These are phyloP conservation scores for Copidosoma aretas DNA, from an alignment of 2,888 invertebrate species.

Conservation along the genomic window DNA sequence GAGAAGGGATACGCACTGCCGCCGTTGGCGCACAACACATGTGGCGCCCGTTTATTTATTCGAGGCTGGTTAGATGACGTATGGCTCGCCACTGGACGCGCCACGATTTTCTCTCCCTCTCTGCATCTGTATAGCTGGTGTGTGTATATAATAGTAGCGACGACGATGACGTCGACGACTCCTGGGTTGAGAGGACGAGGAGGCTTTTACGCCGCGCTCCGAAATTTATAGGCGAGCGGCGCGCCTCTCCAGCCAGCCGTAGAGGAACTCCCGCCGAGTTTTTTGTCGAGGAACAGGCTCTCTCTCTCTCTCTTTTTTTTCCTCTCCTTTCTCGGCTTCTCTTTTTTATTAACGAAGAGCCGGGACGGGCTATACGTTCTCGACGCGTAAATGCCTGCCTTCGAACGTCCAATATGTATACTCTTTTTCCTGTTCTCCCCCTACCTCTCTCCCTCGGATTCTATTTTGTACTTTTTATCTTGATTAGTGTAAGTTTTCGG, in stretches of 20 bases:
- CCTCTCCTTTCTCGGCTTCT: too few species aligned
- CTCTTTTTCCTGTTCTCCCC: background rate
- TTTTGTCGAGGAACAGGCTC: conserved; percentile 13
- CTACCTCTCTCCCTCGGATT: conserved; percentile 16
- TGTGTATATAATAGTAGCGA: background rate
- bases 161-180: background rate
- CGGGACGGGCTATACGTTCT: too few species aligned
- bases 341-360: too few species aligned
- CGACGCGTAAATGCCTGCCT: too few species aligned
- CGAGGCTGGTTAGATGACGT: conserved; percentile 55
- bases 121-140: background rate
- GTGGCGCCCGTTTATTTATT: conserved; percentile 57
- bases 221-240: conserved; percentile 28
- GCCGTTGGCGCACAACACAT: conserved; percentile 28
- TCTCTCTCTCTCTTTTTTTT: conserved; percentile 15
- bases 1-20: conserved; percentile 6
- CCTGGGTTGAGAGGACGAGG: background rate
- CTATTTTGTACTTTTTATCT: background rate
- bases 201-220: conserved; percentile 22
- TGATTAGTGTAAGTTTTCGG: background rate
- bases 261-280: conserved; percentile 30
- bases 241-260: conserved; percentile 47
- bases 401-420: too few species aligned
- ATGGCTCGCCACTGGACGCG: conserved; percentile 55
- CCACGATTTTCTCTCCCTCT: conserved; percentile 40